Evolutionary conservation across 2,797 vertebrate species (phyloP), one percentile per base, ranked within the genome.

Genomic region (Hippoglossus hippoglossus): DNA sequence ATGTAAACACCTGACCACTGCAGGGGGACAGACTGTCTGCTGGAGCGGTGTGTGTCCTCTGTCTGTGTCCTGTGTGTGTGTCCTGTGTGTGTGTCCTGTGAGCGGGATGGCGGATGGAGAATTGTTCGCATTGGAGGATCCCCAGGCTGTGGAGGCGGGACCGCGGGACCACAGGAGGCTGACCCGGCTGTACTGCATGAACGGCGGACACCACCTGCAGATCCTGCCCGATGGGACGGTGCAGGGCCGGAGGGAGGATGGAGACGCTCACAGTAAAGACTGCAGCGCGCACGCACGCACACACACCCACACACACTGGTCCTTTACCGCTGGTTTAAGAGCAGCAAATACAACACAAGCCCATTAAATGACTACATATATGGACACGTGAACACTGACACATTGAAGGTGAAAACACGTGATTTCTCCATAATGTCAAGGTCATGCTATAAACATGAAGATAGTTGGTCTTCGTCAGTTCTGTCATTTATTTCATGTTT

Each of bases 161-260:
- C 34, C 44, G 26, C 91, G 79, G 7, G 95, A 95, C 88, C 94
- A 96, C 91, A 94, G 94, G 87, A 93, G 95, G 24, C 94, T 92
- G 58, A 96, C 94, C 5, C 96, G 96, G 22, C 94, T 99, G 4
- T 98, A 99, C 91, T 99, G 97, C 90, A 96, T 94, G 94, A 99
- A 97, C 8, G 97, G 97, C 63, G 97, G 97, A 9, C 85, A 96
- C 70, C 98, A 98, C 92, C 89, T 99, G 52, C 95, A 96, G 67
- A 95, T 99, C 86, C 95, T 96, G 13, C 91, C 95, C 0, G 96
- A 98, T 0, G 97, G 97, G 77, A 94, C 93, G 0, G 97, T 97
- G 88, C 95, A 92, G 2, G 97, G 97, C 72, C 96, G 91, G 41
- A 93, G 94, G 87, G 95, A 98, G 59, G 94, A 95, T 31, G 85